These are phyloP conservation scores for Drosophila azteca DNA, from an alignment of 1,140 invertebrate species.

Conservation along the genomic window DNA sequence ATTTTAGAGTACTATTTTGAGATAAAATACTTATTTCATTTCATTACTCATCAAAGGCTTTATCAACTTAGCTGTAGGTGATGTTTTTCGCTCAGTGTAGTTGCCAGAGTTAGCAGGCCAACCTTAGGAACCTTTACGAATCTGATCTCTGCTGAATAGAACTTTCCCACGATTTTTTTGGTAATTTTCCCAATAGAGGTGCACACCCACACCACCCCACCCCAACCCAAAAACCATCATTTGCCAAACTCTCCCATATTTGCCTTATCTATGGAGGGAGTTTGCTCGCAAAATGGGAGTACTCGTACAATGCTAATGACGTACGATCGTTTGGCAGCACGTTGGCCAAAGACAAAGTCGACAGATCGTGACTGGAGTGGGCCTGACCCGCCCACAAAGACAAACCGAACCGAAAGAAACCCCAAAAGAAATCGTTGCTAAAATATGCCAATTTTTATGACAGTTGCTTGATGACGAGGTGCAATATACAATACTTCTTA, in stretches of 20 bases:
- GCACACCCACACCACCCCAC: background rate
- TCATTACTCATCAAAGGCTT: too few relatives aligned
- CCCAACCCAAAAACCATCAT: background rate
- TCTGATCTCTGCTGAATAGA: conserved; percentile 6
- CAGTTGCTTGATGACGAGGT: conserved; percentile 43
- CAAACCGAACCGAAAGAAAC: conserved; percentile 19
- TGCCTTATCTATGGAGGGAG: conserved; percentile 33
- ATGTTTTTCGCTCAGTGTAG: background rate
- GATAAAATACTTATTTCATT: too few relatives aligned
- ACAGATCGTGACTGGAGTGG: conserved; percentile 70
- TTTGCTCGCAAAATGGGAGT: conserved; percentile 14
- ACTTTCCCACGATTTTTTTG: conserved; percentile 31
- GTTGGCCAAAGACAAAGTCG: conserved; percentile 47
- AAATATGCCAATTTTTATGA: conserved; percentile 65
- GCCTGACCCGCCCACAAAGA: conserved; percentile 48
- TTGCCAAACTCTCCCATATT: conserved; percentile 52
- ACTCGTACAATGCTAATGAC: conserved; percentile 59
- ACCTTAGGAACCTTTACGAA: too few relatives aligned
- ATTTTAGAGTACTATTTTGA: too few relatives aligned
- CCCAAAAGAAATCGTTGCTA: conserved; percentile 53
- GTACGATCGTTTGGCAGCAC: conserved; percentile 48
- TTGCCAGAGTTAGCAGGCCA: background rate
- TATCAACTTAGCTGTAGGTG: too few relatives aligned
- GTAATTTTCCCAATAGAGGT: conserved; percentile 51
- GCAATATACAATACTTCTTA: conserved; percentile 42